phyloP scores from a whole-genome alignment of 1,140 invertebrate genomes.

The Panulirus ornatus region DNA sequence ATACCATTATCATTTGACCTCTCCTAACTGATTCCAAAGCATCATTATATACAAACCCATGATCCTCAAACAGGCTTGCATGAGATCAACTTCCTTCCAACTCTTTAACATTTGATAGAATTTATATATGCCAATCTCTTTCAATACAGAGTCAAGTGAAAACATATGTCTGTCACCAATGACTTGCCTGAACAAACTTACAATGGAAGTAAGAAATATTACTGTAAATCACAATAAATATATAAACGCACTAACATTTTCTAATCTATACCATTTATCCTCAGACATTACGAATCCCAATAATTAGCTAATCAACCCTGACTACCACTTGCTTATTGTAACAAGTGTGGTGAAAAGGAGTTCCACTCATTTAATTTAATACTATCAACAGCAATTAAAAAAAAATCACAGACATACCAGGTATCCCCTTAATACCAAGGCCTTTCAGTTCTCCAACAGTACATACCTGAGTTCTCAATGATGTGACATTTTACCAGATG shows the following conservation, averaged over 20 bases:
- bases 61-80: not conserved
- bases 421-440: not conserved
- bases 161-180: not conserved
- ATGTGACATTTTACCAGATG: not conserved
- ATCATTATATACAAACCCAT: not conserved
- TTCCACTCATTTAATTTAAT: not conserved
- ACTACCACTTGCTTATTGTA: not conserved
- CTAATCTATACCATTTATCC: not conserved
- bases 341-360: not conserved
- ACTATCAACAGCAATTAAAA: not conserved
- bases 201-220: slow-evolving; percentile 11
- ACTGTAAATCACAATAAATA: not conserved
- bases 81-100: not conserved
- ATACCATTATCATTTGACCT: not conserved
- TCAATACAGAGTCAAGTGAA: not conserved
- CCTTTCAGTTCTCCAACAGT: not conserved
- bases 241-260: not conserved
- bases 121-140: not conserved
- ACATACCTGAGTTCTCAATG: not conserved
- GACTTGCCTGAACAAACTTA: not conserved
- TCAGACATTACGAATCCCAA: not conserved
- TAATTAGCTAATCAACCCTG: not conserved
- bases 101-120: not conserved
- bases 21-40: not conserved
- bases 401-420: not conserved